Conservation (phyloP, 2,113 vertebrate species). For the Platysternon megacephalum region DNA sequence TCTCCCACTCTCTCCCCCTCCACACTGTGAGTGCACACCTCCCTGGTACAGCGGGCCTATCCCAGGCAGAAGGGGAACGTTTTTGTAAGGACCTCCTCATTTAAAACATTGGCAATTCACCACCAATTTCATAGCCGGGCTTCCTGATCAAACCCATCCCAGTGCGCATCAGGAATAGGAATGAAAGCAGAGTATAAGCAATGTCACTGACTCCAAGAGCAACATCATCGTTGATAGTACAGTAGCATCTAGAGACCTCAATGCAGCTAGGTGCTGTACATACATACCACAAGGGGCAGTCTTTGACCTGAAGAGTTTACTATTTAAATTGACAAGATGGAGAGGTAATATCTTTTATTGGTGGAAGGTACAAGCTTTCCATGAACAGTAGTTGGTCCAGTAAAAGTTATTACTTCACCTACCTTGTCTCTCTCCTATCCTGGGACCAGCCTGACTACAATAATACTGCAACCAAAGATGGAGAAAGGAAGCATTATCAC, state of each 20-base stretch:
- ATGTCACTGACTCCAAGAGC: neutral
- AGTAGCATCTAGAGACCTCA: neutral
- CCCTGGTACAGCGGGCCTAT: neutral
- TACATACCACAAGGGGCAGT: neutral
- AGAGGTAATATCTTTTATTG: neutral
- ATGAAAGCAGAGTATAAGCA: fast-evolving
- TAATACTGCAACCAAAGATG: neutral
- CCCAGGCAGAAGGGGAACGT: neutral
- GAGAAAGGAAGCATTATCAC: neutral
- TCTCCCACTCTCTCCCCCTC: neutral
- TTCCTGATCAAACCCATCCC: neutral
- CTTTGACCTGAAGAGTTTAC: neutral
- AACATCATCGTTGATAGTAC: neutral
- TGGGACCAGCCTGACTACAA: neutral
- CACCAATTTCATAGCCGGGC: neutral
- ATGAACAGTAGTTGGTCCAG: neutral
- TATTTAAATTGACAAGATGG: fast-evolving
- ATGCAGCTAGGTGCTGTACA: fast-evolving
- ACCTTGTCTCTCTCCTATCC: neutral
- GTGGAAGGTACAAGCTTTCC: neutral
- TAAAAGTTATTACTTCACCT: neutral
- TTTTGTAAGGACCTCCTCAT: neutral
- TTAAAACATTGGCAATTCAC: neutral
- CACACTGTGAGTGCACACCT: neutral
- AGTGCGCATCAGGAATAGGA: neutral